Conservation (phyloP, 53 echinoderm and acorn worm species). For the Arbacia lixula region DNA sequence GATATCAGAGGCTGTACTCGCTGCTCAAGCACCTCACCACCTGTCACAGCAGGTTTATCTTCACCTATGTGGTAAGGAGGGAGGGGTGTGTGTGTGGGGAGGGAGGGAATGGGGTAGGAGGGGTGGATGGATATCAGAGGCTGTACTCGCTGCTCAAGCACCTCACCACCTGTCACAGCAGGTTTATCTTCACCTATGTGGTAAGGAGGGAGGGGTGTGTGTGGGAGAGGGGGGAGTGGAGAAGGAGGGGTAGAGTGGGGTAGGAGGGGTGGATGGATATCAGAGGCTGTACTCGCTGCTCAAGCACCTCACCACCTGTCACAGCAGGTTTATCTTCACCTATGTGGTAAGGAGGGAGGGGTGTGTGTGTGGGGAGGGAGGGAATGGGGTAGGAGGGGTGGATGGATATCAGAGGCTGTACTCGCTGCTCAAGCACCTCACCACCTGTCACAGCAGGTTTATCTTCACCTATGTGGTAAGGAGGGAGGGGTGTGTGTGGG, state of each 20-base stretch:
- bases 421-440: constrained; percentile 89
- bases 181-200: constrained; percentile 93
- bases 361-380: too few species aligned
- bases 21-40: constrained; percentile 90
- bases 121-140: constrained; percentile 70
- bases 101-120: too few species aligned
- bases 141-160: constrained; percentile 89
- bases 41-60: constrained; percentile 89
- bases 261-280: constrained; percentile 59
- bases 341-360: constrained; percentile 92
- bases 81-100: too few species aligned
- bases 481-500: too few species aligned
- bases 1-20: constrained; percentile 79
- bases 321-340: constrained; percentile 89
- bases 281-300: constrained; percentile 79
- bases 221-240: too few species aligned
- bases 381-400: too few species aligned
- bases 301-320: constrained; percentile 89
- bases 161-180: constrained; percentile 85
- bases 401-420: constrained; percentile 83
- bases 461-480: constrained; percentile 94
- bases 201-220: too few species aligned
- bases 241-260: too few species aligned
- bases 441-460: constrained; percentile 85
- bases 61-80: constrained; percentile 92